These are phyloP conservation scores for Styela plicata DNA, from an alignment of 23 tunicate species.

Conservation along the genomic window DNA sequence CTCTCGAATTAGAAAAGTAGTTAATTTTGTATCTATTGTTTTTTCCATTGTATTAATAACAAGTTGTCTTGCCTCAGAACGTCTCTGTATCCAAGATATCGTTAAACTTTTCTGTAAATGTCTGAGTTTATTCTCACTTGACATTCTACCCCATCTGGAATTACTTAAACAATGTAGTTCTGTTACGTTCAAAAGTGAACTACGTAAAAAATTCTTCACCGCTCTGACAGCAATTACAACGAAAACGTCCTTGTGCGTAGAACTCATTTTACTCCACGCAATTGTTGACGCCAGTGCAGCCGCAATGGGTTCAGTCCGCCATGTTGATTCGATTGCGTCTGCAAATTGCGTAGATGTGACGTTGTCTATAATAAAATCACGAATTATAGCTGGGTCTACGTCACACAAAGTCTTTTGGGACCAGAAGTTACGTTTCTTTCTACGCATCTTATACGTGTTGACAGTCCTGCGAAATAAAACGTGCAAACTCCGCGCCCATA, in stretches of 20 bases:
- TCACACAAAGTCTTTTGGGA: not conserved
- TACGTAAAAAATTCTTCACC: not conserved
- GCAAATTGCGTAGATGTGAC: not conserved
- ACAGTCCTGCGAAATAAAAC: not conserved
- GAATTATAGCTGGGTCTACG: not conserved
- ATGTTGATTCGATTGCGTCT: conserved; percentile 2
- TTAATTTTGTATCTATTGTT: not conserved
- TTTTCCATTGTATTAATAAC: not conserved
- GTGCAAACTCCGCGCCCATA: not conserved
- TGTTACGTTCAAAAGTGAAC: not conserved
- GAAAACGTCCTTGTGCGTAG: conserved; percentile 7
- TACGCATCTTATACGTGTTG: not conserved
- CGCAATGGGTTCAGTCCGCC: conserved; percentile 1
- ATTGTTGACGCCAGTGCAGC: not conserved
- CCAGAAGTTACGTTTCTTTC: conserved; percentile 5
- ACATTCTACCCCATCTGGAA: not conserved
- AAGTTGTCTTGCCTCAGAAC: not conserved
- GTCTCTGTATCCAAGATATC: conserved; percentile 3
- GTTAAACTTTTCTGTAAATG: conserved; percentile 14
- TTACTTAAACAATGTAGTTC: not conserved
- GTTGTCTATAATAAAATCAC: not conserved
- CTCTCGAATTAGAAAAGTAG: not conserved
- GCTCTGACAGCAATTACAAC: not conserved
- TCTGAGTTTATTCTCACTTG: not conserved
- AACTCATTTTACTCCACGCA: conserved; percentile 14